phyloP scores from a whole-genome alignment of 1,140 invertebrate genomes.

The Batillaria attramentaria region DNA sequence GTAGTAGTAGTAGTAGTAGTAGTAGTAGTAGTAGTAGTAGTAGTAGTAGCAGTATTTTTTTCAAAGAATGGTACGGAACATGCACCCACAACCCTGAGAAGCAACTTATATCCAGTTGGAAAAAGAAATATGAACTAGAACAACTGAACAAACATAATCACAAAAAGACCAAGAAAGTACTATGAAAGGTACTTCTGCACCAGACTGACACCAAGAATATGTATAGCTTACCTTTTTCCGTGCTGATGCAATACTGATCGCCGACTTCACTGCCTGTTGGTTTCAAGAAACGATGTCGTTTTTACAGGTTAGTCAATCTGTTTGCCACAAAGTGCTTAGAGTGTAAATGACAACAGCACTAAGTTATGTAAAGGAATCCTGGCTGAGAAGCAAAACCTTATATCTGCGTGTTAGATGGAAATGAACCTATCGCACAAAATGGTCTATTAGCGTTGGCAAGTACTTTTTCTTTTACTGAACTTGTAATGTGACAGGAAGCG shows the following conservation, averaged over 20 bases:
- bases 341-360: neutral
- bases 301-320: neutral
- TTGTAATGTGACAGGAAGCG: too few relatives aligned
- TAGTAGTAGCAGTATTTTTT: too few relatives aligned
- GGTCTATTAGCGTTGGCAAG: neutral
- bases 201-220: neutral
- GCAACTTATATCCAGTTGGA: neutral
- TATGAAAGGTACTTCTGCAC: neutral
- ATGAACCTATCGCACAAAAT: neutral
- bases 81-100: too few relatives aligned
- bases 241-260: constrained; percentile 12
- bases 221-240: neutral
- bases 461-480: too few relatives aligned
- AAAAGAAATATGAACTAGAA: neutral
- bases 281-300: neutral
- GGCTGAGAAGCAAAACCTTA: neutral
- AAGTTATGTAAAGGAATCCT: neutral
- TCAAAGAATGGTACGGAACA: too few relatives aligned
- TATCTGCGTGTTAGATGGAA: neutral
- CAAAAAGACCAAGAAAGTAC: neutral
- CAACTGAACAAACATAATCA: neutral
- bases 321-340: too few relatives aligned
- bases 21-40: too few relatives aligned
- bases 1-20: too few relatives aligned
- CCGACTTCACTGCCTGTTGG: constrained; percentile 16